These are phyloP conservation scores for Grus americana DNA, from an alignment of 2,113 vertebrate genomes.

Conservation along the genomic window DNA sequence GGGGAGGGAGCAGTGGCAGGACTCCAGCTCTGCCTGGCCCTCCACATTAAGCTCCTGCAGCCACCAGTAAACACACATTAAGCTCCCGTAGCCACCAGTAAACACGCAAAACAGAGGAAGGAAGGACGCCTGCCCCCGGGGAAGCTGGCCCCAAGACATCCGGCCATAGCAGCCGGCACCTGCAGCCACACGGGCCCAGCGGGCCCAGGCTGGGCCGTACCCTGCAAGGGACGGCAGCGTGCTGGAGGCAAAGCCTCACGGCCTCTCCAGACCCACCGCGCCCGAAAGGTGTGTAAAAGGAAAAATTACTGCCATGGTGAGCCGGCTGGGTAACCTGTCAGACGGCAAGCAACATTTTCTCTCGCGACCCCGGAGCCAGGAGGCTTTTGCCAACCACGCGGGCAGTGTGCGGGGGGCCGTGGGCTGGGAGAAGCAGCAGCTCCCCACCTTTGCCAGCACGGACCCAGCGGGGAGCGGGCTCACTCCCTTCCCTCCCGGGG, in stretches of 20 bases:
- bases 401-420: no score
- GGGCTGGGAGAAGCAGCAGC: neutral
- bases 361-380: neutral
- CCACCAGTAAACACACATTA: neutral
- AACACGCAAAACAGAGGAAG: neutral
- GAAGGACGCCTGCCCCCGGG: neutral
- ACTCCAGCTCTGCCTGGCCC: neutral
- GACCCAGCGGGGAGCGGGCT: neutral
- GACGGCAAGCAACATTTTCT: neutral
- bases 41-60: neutral
- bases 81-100: neutral
- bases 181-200: neutral
- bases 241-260: neutral
- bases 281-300: neutral
- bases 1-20: neutral
- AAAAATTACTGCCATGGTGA: neutral
- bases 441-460: neutral
- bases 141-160: neutral
- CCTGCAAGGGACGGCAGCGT: neutral
- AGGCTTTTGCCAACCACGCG: neutral
- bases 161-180: neutral
- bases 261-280: neutral
- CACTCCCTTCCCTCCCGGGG: neutral
- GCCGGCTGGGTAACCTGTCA: neutral
- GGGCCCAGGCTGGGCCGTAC: fast-evolving